Evolutionary conservation across 2,888 invertebrate genomes (phyloP).

Genomic region (Apotomis betuletana): DNA sequence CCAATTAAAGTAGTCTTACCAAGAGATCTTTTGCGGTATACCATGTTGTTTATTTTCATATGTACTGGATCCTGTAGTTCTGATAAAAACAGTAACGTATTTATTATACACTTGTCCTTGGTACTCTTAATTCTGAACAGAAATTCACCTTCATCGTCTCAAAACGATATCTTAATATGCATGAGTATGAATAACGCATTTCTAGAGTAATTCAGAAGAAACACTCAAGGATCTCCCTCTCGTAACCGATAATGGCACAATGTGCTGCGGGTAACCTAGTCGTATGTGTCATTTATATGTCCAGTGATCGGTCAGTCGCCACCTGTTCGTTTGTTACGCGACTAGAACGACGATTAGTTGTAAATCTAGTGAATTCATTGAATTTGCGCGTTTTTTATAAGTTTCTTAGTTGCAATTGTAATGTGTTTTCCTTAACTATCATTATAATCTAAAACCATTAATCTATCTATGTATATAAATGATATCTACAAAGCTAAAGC

Average conservation of each 20-base stretch:
- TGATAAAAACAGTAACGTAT: no score
- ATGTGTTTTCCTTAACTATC: no score
- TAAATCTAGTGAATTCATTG: slow-evolving; percentile 1
- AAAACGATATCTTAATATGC: slow-evolving; percentile 13
- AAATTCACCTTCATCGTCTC: neutral
- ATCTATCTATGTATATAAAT: no score
- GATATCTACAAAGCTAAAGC: no score
- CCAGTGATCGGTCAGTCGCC: neutral
- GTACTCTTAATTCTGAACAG: neutral
- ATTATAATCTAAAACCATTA: no score
- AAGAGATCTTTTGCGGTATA: no score
- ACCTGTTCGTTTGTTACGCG: slow-evolving; percentile 21
- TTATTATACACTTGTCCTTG: no score
- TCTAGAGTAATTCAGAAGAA: slow-evolving; percentile 24
- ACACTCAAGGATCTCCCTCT: slow-evolving; percentile 22
- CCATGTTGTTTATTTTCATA: no score
- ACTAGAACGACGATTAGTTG: neutral
- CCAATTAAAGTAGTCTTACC: no score
- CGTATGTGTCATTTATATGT: neutral
- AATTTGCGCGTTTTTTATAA: neutral
- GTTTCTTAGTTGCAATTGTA: neutral
- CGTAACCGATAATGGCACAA: neutral
- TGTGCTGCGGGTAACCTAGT: neutral
- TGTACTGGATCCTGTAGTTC: no score
- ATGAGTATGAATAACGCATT: slow-evolving; percentile 17